Evolutionary conservation across 1,140 invertebrate genomes (phyloP).

Genomic region (Trissolcus basalis): DNA sequence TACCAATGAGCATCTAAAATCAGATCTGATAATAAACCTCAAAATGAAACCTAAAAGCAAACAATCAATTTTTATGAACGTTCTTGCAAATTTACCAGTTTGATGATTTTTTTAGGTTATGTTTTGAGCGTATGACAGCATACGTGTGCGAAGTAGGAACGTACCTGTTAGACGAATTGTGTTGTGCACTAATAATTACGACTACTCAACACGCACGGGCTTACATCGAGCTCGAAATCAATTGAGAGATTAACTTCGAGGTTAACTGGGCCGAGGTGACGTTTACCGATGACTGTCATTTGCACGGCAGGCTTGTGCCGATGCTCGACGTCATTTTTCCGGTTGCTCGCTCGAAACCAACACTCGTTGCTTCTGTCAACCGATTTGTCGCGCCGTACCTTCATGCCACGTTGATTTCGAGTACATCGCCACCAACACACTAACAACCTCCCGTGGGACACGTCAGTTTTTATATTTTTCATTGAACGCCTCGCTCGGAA

Average conservation of each 20-base stretch:
- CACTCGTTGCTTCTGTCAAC: neutral
- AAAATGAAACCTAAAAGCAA: constrained; percentile 12
- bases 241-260: neutral
- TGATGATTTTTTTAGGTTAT: neutral
- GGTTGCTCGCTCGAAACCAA: neutral
- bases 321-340: constrained; percentile 6
- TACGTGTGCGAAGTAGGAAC: neutral
- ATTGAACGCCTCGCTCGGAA: too few species aligned
- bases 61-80: constrained; percentile 2
- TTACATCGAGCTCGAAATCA: neutral
- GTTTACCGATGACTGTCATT: neutral
- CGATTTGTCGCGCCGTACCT: constrained; percentile 3
- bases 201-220: too few species aligned
- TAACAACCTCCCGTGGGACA: constrained; percentile 46
- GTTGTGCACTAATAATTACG: too few species aligned
- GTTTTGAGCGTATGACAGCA: neutral
- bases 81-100: neutral
- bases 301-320: neutral
- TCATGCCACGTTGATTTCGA: constrained; percentile 59
- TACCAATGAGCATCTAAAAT: constrained; percentile 37
- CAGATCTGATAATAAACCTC: neutral
- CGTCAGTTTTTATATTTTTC: constrained; percentile 55
- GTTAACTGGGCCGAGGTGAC: neutral
- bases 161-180: too few species aligned
- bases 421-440: constrained; percentile 14